These are phyloP conservation scores for Calliopum simillimum DNA, from an alignment of 2,888 invertebrate genomes.

Conservation along the genomic window DNA sequence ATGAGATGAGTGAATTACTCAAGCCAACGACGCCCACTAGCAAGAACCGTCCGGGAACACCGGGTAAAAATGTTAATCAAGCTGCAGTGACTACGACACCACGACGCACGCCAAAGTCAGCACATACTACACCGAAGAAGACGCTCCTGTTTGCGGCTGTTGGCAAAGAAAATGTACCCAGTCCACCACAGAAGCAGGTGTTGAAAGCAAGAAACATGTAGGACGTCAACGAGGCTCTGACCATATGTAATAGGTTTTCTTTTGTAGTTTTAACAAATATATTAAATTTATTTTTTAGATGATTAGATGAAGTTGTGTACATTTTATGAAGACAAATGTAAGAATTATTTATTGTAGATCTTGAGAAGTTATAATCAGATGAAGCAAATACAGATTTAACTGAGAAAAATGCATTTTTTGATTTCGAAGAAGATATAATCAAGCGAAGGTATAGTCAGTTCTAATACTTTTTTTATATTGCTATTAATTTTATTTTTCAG, in stretches of 20 bases:
- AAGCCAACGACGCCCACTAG: constrained; percentile 53
- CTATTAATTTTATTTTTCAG: too few relatives aligned
- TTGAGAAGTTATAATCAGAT: too few relatives aligned
- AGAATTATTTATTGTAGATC: not conserved
- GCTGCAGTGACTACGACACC: constrained; percentile 29
- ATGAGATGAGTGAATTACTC: constrained; percentile 58
- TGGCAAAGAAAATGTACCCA: constrained; percentile 65
- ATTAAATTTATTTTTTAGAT: not conserved
- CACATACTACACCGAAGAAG: constrained; percentile 63
- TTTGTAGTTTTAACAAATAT: constrained; percentile 23
- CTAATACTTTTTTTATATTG: too few relatives aligned
- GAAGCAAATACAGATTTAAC: too few relatives aligned
- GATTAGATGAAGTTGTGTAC: too few relatives aligned
- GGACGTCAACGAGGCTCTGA: not conserved
- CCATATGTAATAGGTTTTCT: constrained; percentile 1
- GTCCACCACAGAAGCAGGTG: constrained; percentile 63
- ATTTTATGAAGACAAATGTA: not conserved
- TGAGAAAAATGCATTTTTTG: too few relatives aligned
- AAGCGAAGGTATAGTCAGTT: too few relatives aligned
- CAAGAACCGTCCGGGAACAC: constrained; percentile 47
- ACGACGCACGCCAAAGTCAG: constrained; percentile 49
- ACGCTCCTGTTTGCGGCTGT: constrained; percentile 59
- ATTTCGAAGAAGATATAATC: too few relatives aligned
- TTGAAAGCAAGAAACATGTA: constrained; percentile 62
- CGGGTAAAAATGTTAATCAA: constrained; percentile 34